phyloP scores from a whole-genome alignment of 2,888 invertebrate genomes.

The Trissoscelio sp. region DNA sequence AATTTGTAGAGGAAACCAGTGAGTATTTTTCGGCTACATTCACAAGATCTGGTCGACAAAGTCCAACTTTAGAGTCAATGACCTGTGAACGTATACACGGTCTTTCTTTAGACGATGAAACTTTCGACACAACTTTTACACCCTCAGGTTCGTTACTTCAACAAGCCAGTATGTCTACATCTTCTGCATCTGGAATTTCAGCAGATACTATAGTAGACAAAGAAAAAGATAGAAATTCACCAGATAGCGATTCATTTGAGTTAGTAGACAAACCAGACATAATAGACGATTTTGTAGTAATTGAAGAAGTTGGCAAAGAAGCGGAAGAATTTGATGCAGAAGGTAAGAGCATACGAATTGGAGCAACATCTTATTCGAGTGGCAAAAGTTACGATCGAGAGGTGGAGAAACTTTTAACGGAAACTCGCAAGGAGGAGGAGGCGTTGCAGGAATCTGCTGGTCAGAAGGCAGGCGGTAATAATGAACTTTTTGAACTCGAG shows the following conservation, averaged over 20 bases:
- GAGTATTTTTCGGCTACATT: conserved; percentile 50
- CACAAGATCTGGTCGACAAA: conserved; percentile 72
- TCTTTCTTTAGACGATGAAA: conserved; percentile 85
- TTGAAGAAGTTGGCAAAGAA: conserved; percentile 94
- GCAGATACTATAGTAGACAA: conserved; percentile 81
- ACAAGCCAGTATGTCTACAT: conserved; percentile 81
- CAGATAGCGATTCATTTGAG: conserved; percentile 93
- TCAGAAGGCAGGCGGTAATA: conserved; percentile 67
- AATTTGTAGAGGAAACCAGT: conserved; percentile 67
- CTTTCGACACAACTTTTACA: conserved; percentile 79
- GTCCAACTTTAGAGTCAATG: conserved; percentile 68
- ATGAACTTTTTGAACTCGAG: conserved; percentile 81
- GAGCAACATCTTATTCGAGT: conserved; percentile 83
- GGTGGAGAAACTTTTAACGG: conserved; percentile 84
- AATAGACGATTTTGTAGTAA: conserved; percentile 94
- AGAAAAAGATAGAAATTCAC: conserved; percentile 85
- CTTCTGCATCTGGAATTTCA: conserved; percentile 80
- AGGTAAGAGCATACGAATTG: conserved; percentile 91
- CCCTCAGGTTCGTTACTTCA: conserved; percentile 75
- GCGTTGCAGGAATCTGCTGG: conserved; percentile 57
- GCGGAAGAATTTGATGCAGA: conserved; percentile 92
- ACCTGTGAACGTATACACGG: conserved; percentile 70
- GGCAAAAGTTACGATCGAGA: conserved; percentile 85
- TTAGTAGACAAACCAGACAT: conserved; percentile 94
- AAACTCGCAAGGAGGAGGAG: conserved; percentile 65